Conservation (phyloP, 2,888 invertebrate genomes). For the Drosophila leonis region DNA sequence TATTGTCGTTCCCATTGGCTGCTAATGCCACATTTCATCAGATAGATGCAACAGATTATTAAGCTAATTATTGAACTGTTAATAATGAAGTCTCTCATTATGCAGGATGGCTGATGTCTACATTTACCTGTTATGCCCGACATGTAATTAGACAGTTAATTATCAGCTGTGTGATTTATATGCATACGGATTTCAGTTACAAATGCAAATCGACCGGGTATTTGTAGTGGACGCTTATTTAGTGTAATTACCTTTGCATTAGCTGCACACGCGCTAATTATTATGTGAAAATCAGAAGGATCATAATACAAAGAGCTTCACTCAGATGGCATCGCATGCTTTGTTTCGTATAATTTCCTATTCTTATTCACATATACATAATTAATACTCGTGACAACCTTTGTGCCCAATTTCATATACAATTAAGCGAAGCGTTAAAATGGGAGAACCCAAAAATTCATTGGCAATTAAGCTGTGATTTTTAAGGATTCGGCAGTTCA, state of each 20-base stretch:
- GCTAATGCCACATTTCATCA: not conserved
- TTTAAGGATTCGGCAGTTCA: conserved; percentile 25
- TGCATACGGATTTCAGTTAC: not conserved
- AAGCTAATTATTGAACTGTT: conserved; percentile 10
- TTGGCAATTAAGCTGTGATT: conserved; percentile 25
- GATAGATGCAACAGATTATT: conserved; percentile 2
- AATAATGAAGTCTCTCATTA: not conserved
- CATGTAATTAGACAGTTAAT: conserved; percentile 42
- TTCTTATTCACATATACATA: not conserved
- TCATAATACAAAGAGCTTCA: not conserved
- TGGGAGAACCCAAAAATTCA: conserved; percentile 1
- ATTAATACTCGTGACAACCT: not conserved
- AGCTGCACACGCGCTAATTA: not conserved
- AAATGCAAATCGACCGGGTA: conserved; percentile 2
- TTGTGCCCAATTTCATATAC: not conserved
- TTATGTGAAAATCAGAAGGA: not conserved
- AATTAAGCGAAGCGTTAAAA: conserved; percentile 24
- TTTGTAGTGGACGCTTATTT: not conserved
- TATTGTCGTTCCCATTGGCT: not conserved
- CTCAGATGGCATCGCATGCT: not conserved
- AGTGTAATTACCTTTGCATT: not conserved
- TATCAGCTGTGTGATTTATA: not conserved
- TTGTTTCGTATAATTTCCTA: not conserved
- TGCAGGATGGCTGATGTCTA: not conserved
- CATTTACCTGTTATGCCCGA: not conserved